Evolutionary conservation across 1,140 invertebrate species (phyloP), one percentile per base, ranked within the genome.

Genomic region (Metaphire vulgaris): DNA sequence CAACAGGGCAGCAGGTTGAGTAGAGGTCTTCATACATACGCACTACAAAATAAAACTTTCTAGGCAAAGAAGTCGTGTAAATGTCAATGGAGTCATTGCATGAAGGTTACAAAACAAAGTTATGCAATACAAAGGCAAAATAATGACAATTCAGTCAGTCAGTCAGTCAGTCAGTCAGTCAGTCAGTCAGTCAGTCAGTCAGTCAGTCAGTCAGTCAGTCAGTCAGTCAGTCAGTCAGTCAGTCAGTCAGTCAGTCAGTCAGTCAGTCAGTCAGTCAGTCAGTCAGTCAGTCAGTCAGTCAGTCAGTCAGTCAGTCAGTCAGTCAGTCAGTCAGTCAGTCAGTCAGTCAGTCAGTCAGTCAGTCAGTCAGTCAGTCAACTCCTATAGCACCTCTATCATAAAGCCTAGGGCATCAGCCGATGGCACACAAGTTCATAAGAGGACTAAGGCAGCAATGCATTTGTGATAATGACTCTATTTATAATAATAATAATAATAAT

Each of bases 301-400:
- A 79, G 74, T 79, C 79, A 79, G 78, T 79, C 78, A 80, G 69
- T 79, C 75, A 80, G 74, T 79, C 75, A 80, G 78, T 79, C 70
- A 80, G 78, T 77, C 79, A 79, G 78, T 77, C 75, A 79, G 78
- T 77, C 78, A 80, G 74, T 79, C 79, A 79, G 74, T 77, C 78
- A 76, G 74, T 79, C 79, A 77, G 74, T 74, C 79, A 77, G 78
- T 77, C 78, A 79, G 74, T 77, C 79, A 79, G 74, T 79, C 78
- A 79, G 75, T 77, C 75, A 69, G 66, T 74, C 78, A 79, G 74
- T 79, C 78, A 79, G n/a, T n/a, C n/a, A n/a, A n/a, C n/a, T n/a
- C n/a, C n/a, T n/a, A n/a, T n/a, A n/a, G n/a, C n/a, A n/a, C n/a
- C n/a, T n/a, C n/a, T n/a, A n/a, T n/a, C n/a, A n/a, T n/a, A n/a